Evolutionary conservation across 1,140 invertebrate species (phyloP).

Genomic region (Anoplolepis gracilipes): DNA sequence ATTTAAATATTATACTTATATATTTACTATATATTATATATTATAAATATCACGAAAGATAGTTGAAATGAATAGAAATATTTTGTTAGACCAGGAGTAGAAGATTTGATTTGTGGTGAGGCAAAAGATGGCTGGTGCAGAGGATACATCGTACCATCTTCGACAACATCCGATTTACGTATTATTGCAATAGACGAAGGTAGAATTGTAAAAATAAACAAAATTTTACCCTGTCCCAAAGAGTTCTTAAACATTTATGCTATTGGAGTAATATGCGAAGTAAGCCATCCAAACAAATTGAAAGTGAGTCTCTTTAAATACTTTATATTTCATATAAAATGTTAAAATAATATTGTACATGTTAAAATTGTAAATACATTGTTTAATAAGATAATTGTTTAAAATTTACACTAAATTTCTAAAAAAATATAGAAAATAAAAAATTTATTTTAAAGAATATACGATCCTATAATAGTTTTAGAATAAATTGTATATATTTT

Average conservation of each 20-base stretch:
- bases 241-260: conserved; percentile 58
- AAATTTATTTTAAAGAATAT: neutral
- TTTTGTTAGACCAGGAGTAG: conserved; percentile 72
- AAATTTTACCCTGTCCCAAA: conserved; percentile 57
- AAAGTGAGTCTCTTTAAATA: conserved; percentile 12
- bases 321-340: neutral
- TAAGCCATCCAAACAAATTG: conserved; percentile 46
- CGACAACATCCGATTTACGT: conserved; percentile 56
- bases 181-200: conserved; percentile 77
- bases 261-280: conserved; percentile 68
- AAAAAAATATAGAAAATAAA: neutral
- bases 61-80: conserved; percentile 21
- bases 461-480: neutral
- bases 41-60: neutral
- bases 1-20: no score
- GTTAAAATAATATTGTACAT: no score
- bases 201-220: conserved; percentile 46
- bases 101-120: conserved; percentile 74
- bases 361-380: neutral
- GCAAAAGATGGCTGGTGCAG: conserved; percentile 73
- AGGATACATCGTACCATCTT: conserved; percentile 70
- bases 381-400: neutral
- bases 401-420: neutral
- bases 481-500: neutral
- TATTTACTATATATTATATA: neutral